A percentile compares a stretch with the other conserved stretches of the same genome.
Evolutionary conservation across 1,140 invertebrate species (phyloP).

Genomic region (Drosophila sulfurigaster): DNA sequence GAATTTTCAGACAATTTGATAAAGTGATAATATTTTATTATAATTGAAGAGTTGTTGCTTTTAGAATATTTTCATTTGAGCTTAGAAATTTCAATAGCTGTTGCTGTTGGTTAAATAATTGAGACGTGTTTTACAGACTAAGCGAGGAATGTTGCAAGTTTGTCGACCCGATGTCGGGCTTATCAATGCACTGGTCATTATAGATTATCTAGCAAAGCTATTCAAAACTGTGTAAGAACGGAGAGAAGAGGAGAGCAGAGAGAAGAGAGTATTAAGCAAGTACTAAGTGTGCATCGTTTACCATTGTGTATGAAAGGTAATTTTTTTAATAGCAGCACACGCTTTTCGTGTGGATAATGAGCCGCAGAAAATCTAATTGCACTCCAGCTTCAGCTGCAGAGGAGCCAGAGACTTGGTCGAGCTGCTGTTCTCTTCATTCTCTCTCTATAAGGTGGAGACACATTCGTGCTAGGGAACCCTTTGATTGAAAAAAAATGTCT

Average conservation of each 20-base stretch:
- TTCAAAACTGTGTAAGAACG: conserved; percentile 10
- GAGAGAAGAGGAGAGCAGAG: neutral
- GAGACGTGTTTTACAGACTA: neutral
- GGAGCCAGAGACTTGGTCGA: neutral
- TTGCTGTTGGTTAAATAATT: neutral
- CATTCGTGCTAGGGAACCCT: conserved; percentile 43
- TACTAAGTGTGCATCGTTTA: conserved; percentile 31
- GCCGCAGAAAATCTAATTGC: conserved; percentile 49
- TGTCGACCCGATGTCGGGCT: neutral
- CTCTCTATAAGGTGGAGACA: conserved; percentile 19
- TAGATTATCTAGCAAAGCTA: conserved; percentile 20
- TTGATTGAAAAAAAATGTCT: conserved; percentile 40
- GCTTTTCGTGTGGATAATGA: conserved; percentile 53
- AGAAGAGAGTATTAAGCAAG: conserved; percentile 14
- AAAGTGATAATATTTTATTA: no score
- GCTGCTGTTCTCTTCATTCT: neutral
- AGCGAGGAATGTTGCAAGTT: neutral
- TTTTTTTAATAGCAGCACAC: conserved; percentile 42
- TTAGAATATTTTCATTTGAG: no score
- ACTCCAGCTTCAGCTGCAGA: neutral
- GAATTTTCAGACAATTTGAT: no score
- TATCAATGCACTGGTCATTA: conserved; percentile 12
- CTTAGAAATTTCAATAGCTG: no score
- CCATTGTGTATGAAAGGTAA: conserved; percentile 30
- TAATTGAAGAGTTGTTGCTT: no score